Percentiles rank a stretch among this genome's conserved stretches.
These are phyloP conservation scores for Tipula lateralis DNA, from an alignment of 2,888 invertebrate species.

Conservation along the genomic window DNA sequence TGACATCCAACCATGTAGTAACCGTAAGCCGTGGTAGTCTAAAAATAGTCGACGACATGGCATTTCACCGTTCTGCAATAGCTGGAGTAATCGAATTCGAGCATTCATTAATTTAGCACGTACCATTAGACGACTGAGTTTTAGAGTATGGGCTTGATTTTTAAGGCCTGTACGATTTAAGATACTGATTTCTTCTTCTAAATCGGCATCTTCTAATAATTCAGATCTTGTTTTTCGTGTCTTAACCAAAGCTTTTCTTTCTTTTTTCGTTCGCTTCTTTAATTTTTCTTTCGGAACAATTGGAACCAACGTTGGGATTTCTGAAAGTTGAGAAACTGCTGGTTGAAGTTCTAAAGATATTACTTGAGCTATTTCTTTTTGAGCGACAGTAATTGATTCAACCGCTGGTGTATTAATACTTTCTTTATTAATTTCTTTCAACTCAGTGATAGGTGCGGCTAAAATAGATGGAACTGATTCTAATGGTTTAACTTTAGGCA, in stretches of 20 bases:
- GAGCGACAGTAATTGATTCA: background rate
- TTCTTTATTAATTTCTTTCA: background rate
- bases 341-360: too few species aligned
- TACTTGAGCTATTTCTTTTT: background rate
- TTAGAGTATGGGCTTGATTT: conserved; percentile 84
- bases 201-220: conserved; percentile 60
- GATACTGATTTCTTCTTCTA: conserved; percentile 82
- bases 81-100: conserved; percentile 67
- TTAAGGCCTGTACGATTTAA: conserved; percentile 73
- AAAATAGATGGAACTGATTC: background rate
- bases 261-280: conserved; percentile 49
- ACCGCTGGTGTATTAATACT: background rate
- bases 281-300: background rate
- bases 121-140: conserved; percentile 86
- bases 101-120: conserved; percentile 79
- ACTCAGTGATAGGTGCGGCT: background rate
- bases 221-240: conserved; percentile 51
- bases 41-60: conserved; percentile 82
- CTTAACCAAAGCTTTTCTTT: conserved; percentile 43
- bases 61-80: conserved; percentile 73
- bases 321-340: background rate
- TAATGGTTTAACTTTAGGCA: background rate
- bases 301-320: background rate
- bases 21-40: conserved; percentile 85
- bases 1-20: conserved; percentile 91